Evolutionary conservation across 2,113 vertebrate species (phyloP), one percentile per base, ranked within the genome.

Genomic region (Heterotilapia buettikoferi): DNA sequence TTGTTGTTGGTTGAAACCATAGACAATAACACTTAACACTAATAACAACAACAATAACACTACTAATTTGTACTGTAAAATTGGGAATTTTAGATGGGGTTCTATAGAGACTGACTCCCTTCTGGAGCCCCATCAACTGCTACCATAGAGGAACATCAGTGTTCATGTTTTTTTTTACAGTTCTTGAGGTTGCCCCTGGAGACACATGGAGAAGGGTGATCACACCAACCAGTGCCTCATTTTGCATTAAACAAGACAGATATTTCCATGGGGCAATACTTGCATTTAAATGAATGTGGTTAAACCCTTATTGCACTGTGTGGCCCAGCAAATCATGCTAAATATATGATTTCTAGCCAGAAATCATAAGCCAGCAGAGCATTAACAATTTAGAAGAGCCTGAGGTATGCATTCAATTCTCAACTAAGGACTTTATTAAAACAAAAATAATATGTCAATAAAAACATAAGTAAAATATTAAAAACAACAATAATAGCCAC

Each of bases 41-140:
- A n/a, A 66, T 36, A 66, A 66, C 18, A 66, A 12, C 18, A 63
- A 66, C 61, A 38, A 38, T 66, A 66, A 12, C 61, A n/a, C 19
- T 38, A 26, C 40, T 1, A 18, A 47, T 11, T 47, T 29, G 6
- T 76, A 26, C 68, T 29, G 24, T 47, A 47, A 76, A 76, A 9
- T 47, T 76, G 24, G 40, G 9, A 18, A 47, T 47, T 45, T 47
- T 47, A 47, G 13, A 76, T 76, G 5, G 5, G 14, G 40, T 6
- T 47, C 0, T 45, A 26, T 9, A 4, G 9, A 33, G 21, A 73
- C 3, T 0, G 21, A 73, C 8, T 26, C 13, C 40, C 0, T 73
- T 63, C 5, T 47, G 0, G 24, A 47, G 9, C 21, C 2, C n/a
- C 38, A 14, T 29, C 21, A 76, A 47, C 8, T 29, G 14, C 21